Evolutionary conservation across 2,113 vertebrate species (phyloP), one percentile per base, ranked within the genome.

Genomic region (Dinomys branickii): DNA sequence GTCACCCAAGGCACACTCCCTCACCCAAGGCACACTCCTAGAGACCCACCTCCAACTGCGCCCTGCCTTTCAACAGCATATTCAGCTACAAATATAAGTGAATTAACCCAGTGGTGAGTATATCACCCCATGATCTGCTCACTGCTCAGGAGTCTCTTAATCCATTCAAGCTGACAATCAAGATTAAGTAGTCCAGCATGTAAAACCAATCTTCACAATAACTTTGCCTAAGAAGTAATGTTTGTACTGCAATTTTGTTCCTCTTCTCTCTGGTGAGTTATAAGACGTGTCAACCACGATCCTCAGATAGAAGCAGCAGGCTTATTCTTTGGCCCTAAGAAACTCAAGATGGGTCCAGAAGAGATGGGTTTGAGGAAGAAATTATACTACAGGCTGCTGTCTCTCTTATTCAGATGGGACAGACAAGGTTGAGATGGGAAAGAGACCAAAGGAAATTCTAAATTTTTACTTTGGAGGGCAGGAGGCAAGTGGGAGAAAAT

Each of bases 391-490:
- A 52, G 65, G 26, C 26, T 0, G 11, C 7, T 50, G 19, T 41
- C 47, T 56, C 44, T 7, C 20, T 6, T 24, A 20, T 3, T 65
- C 73, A 22, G 16, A 33, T 5, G 54, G 24, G n/a, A 86, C 80
- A 56, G 73, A 26, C 6, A 47, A 24, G 28, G 30, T 35, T 16
- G 73, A 13, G 26, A 22, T 7, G 5, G 24, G 59, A 24, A 81
- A 26, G 24, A 0, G 26, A 13, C 20, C 28, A 44, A 1, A 10
- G 56, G 41, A n/a, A 88, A 19, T 0, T 1, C 35, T 7, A 11
- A 14, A 38, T 63, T 54, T 82, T n/a, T 86, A 33, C 47, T 4
- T 1, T 6, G 24, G 73, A 69, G 28, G 83, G 38, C 38, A 67
- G 58, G 35, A 61, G 17, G 22, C 77, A 81, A 81, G 28, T 44